Conservation (phyloP, 2,113 vertebrate genomes). For the Xerus inauris region DNA sequence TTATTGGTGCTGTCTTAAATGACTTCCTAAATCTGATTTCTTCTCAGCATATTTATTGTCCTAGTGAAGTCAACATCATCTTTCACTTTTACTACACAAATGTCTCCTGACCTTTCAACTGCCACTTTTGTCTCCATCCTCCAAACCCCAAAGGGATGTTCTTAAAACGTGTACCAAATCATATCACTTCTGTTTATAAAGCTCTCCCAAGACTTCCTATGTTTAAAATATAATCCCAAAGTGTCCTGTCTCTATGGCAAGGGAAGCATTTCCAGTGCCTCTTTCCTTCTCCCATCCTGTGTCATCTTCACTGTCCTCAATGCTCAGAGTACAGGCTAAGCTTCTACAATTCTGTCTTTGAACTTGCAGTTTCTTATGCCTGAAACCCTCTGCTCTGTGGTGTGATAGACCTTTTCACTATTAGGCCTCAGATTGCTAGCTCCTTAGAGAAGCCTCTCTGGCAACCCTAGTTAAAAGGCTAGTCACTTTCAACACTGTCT, state of each 20-base stretch:
- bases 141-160: not conserved
- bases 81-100: not conserved
- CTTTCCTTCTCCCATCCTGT: not conserved
- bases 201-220: not conserved
- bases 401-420: not conserved
- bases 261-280: not conserved
- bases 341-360: not conserved
- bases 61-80: not conserved
- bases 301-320: not conserved
- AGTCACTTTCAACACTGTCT: slow-evolving; percentile 33
- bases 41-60: not conserved
- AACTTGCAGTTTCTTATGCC: not conserved
- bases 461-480: not conserved
- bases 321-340: not conserved
- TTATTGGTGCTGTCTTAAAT: not conserved
- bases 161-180: not conserved
- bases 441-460: not conserved
- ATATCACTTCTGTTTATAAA: not conserved
- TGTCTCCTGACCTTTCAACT: not conserved
- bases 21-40: not conserved
- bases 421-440: not conserved
- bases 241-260: not conserved
- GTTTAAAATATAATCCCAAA: not conserved
- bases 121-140: too few species aligned
- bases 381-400: not conserved